Evolutionary conservation across 2,888 invertebrate species (phyloP).

Genomic region (Steinernema scapterisci): DNA sequence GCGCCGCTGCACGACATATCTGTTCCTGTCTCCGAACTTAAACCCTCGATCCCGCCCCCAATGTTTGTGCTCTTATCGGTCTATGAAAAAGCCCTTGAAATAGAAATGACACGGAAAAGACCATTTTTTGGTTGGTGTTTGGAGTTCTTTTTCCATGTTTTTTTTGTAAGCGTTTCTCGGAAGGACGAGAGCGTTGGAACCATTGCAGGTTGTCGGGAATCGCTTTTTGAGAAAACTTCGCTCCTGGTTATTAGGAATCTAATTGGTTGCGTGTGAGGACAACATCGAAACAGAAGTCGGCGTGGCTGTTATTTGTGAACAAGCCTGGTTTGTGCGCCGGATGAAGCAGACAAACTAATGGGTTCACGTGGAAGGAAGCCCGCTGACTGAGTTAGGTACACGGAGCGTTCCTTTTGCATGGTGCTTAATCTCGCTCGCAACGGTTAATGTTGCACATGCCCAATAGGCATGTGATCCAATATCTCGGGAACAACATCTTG

Average conservation of each 20-base stretch:
- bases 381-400: too few species aligned
- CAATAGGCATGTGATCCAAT: neutral
- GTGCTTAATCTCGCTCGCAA: neutral
- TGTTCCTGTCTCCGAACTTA: neutral
- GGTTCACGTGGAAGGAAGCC: too few species aligned
- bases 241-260: too few species aligned
- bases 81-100: neutral
- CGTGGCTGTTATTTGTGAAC: too few species aligned
- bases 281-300: too few species aligned
- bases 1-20: neutral
- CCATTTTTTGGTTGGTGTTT: neutral
- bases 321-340: too few species aligned
- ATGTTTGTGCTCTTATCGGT: slow-evolving; percentile 7
- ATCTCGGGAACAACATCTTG: slow-evolving; percentile 10
- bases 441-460: slow-evolving; percentile 14
- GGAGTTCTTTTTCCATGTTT: neutral
- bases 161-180: too few species aligned
- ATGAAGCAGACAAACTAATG: too few species aligned
- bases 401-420: neutral
- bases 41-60: slow-evolving; percentile 5
- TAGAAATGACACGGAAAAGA: neutral
- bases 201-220: too few species aligned
- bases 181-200: too few species aligned
- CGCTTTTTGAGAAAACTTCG: too few species aligned
- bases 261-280: too few species aligned